phyloP scores from a whole-genome alignment of 2,888 invertebrate species.

The Pelosia muscerda region DNA sequence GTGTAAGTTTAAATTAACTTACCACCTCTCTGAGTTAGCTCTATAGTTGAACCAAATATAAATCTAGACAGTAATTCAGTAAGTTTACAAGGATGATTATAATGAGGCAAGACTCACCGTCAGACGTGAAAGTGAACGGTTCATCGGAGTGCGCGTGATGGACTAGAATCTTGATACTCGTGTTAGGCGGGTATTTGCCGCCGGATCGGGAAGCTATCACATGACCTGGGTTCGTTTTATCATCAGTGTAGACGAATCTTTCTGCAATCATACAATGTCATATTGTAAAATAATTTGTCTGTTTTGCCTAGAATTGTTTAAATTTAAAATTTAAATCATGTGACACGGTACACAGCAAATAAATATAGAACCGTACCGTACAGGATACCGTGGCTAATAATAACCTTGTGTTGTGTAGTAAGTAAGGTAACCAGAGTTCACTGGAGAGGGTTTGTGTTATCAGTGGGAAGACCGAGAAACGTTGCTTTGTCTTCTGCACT shows the following conservation, averaged over 20 bases:
- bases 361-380: no score
- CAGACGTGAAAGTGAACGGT: conserved; percentile 96
- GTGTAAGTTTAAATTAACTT: no score
- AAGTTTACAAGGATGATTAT: fast-evolving
- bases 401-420: no score
- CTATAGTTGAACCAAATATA: no score
- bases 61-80: no score
- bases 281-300: background rate
- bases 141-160: conserved; percentile 86
- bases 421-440: no score
- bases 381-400: no score
- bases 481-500: no score
- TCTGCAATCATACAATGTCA: conserved; percentile 72
- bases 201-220: conserved; percentile 95
- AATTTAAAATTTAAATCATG: background rate
- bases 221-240: conserved; percentile 94
- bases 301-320: background rate
- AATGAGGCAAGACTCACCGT: conserved; percentile 88
- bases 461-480: no score
- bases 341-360: no score
- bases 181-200: conserved; percentile 91
- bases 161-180: conserved; percentile 96
- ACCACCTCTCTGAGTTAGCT: background rate
- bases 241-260: conserved; percentile 91
- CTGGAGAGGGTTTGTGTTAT: no score